Evolutionary conservation across 2,888 invertebrate genomes (phyloP).

Genomic region (Timema cristinae): DNA sequence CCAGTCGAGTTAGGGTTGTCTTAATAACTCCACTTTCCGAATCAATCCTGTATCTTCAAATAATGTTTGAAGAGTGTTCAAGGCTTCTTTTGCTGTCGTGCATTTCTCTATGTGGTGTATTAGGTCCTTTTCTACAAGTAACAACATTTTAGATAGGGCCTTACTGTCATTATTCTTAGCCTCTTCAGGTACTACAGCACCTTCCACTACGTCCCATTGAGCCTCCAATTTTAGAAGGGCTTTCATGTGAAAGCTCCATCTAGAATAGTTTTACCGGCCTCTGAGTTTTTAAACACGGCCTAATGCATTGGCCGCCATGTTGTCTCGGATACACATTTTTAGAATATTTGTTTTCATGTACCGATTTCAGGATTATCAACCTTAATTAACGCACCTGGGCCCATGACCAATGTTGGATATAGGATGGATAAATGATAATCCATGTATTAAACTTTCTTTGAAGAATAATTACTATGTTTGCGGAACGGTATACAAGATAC

Average conservation of each 20-base stretch:
- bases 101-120: constrained; percentile 1
- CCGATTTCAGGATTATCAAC: too few relatives aligned
- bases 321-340: too few relatives aligned
- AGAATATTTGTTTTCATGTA: too few relatives aligned
- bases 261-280: too few relatives aligned
- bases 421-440: too few relatives aligned
- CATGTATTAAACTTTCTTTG: too few relatives aligned
- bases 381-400: too few relatives aligned
- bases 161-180: background rate
- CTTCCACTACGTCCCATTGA: background rate
- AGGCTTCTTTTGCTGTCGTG: background rate
- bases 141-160: background rate
- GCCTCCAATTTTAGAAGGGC: background rate
- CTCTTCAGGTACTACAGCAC: background rate
- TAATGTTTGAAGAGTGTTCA: background rate
- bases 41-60: background rate
- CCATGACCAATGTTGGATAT: too few relatives aligned
- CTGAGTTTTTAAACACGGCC: background rate
- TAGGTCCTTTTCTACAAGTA: background rate
- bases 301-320: background rate
- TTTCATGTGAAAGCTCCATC: background rate
- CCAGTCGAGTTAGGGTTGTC: background rate
- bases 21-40: background rate
- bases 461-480: too few relatives aligned
- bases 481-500: too few relatives aligned